Conservation (phyloP, 2,888 invertebrate genomes). For the Trissonchulus latispiculum region DNA sequence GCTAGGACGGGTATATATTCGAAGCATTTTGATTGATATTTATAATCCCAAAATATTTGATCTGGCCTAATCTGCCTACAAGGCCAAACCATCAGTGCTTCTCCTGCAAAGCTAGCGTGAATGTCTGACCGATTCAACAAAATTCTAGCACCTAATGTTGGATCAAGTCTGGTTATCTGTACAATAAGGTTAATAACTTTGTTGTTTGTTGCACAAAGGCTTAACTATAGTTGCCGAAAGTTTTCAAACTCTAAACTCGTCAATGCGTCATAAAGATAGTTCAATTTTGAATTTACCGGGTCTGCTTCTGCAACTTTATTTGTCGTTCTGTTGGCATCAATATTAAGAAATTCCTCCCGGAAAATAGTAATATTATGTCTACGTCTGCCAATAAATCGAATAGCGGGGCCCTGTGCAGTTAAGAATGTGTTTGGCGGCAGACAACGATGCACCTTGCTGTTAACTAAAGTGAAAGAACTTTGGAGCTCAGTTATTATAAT, state of each 20-base stretch:
- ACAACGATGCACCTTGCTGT: no score
- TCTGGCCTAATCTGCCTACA: not conserved
- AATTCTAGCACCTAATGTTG: conserved; percentile 14
- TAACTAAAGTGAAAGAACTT: not conserved
- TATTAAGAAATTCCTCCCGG: no score
- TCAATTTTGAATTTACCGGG: conserved; percentile 5
- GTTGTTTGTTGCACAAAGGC: not conserved
- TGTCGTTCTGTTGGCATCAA: no score
- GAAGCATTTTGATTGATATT: conserved; percentile 13
- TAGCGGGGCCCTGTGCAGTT: no score
- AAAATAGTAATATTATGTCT: no score
- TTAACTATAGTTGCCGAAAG: conserved; percentile 3
- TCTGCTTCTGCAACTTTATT: no score
- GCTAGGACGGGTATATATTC: conserved; percentile 10
- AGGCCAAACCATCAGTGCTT: no score
- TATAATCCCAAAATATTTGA: conserved; percentile 15
- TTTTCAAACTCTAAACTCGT: not conserved
- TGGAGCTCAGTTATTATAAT: not conserved
- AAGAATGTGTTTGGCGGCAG: no score
- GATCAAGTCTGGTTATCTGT: conserved; percentile 11
- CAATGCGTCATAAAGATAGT: not conserved
- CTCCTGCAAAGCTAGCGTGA: conserved; percentile 14
- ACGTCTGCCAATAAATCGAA: no score
- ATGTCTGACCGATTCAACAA: conserved; percentile 3
- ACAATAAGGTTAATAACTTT: not conserved